Evolutionary conservation across 2,888 invertebrate species (phyloP), one percentile per base, ranked within the genome.

Genomic region (Leptothorax acervorum): DNA sequence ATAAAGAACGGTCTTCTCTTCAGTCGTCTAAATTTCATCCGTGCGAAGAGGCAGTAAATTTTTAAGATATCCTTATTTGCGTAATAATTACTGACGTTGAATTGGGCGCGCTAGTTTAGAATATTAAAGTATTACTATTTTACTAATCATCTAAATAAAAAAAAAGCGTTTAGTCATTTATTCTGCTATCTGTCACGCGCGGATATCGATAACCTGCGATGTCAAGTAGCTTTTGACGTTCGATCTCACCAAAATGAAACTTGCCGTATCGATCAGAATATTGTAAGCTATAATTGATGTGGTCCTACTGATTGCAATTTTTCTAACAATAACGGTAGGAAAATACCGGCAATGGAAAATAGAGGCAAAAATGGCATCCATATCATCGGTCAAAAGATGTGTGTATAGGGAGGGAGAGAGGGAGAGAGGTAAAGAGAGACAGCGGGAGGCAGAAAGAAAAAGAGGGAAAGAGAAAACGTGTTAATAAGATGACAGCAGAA

Each of bases 401-500:
- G 68, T 1, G 35, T 4, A 15, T 1, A 55, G 63, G 28, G 28
- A 23, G 42, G 11, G 23, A 35, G 39, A 23, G 4, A 23, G 0
- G 9, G n/a, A 63, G 76, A 86, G 84, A 39, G 4, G 15, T 5
- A 15, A 12, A 63, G 76, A 86, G 28, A 23, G 28, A 18, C 15
- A 35, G 39, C 23, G 4, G 9, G 18, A 15, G 83, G 35, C 35
- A 39, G 42, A 18, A 23, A 0, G 39, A 39, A 1, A 15, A 5
- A 15, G n/a, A 63, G 76, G 85, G 84, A 85, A 88, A 23, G 12
- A 42, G 23, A 15, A 28, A 65, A 88, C 91, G 92, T 90, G 93
- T 93, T 93, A 93, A 93, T 92, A 91, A 92, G 92, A 92, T 89
- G 91, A 92, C 90, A 90, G 85, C 62, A 74, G 0, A 51, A 31